phyloP scores from a whole-genome alignment of 2,888 invertebrate genomes.

The Melangyna quadrimaculata region DNA sequence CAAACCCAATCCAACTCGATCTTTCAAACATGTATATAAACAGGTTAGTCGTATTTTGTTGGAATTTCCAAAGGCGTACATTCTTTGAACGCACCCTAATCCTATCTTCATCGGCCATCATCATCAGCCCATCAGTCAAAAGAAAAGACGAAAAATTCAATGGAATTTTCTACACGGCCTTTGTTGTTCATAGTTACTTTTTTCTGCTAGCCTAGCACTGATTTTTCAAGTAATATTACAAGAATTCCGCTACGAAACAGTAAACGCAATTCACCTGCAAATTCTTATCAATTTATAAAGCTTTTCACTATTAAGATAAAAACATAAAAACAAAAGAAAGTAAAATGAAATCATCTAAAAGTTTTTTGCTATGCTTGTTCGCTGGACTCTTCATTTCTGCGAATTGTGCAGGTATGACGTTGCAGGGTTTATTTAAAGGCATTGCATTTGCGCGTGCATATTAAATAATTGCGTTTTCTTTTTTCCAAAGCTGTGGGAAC shows the following conservation, averaged over 20 bases:
- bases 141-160: constrained; percentile 22
- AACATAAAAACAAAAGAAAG: background rate
- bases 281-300: constrained; percentile 13
- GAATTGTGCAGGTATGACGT: constrained; percentile 73
- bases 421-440: constrained; percentile 47
- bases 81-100: constrained; percentile 16
- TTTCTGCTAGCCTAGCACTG: constrained; percentile 33
- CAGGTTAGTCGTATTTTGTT: no score
- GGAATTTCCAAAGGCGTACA: no score
- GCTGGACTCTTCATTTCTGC: constrained; percentile 75
- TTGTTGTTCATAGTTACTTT: constrained; percentile 54
- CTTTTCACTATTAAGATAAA: background rate
- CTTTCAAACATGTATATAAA: no score
- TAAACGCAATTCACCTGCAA: constrained; percentile 16
- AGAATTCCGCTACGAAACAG: constrained; percentile 35
- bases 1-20: no score
- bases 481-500: constrained; percentile 1
- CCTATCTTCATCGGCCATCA: constrained; percentile 25
- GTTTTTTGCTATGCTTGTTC: constrained; percentile 76
- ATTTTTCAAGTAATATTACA: constrained; percentile 14
- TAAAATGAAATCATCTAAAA: constrained; percentile 77
- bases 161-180: constrained; percentile 64
- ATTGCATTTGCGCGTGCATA: constrained; percentile 54
- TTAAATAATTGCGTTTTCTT: constrained; percentile 11
- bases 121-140: constrained; percentile 43